Evolutionary conservation across 2,113 vertebrate species (phyloP).

Genomic region (Otolemur garnettii): DNA sequence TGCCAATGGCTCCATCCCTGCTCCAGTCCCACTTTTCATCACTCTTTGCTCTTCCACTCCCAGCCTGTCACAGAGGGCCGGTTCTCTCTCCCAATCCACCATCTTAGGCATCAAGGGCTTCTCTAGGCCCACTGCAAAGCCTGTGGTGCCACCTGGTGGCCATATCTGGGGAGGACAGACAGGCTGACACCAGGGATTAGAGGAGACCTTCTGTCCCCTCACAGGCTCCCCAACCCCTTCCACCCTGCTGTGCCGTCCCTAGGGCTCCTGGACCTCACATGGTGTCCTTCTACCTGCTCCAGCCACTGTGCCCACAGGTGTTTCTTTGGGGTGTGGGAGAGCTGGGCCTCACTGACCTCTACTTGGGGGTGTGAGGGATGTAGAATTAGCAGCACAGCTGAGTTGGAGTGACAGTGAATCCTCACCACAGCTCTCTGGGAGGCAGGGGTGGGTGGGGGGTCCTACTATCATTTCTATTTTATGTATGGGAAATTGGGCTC

Average conservation of each 20-base stretch:
- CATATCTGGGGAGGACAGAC: rapidly evolving
- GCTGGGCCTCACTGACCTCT: neutral
- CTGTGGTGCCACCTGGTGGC: conserved; percentile 53
- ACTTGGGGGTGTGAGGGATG: neutral
- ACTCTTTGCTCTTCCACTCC: neutral
- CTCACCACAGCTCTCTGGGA: neutral
- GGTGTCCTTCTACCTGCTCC: neutral
- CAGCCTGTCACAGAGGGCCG: neutral
- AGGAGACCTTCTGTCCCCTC: neutral
- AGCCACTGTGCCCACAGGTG: neutral
- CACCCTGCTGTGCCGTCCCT: no score
- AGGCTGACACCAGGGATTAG: rapidly evolving
- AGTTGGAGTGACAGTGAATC: neutral
- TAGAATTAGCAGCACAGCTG: neutral
- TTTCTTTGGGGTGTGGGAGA: neutral
- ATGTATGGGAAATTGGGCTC: neutral
- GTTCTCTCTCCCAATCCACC: rapidly evolving
- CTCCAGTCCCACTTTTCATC: neutral
- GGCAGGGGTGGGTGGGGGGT: neutral
- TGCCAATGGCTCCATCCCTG: no score
- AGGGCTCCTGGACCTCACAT: neutral
- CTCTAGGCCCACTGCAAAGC: neutral
- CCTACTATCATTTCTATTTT: neutral
- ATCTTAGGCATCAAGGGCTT: neutral
- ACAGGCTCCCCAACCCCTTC: no score